Base-by-base conservation (phyloP, 2,797 vertebrate genomes). In the Adelosebastes latens region DNA sequence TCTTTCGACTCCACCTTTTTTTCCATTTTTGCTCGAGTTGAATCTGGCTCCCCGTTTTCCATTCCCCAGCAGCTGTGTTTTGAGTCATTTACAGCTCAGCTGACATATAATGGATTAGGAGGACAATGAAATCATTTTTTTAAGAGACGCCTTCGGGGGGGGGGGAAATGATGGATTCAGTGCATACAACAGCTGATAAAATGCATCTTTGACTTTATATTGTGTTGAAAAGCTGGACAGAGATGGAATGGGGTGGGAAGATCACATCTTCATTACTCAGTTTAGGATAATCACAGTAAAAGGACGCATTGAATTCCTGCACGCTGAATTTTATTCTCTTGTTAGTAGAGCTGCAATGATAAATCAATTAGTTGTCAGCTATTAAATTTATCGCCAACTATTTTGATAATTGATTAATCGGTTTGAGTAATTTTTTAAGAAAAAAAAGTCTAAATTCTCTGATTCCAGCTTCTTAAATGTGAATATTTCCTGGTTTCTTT, bases 11-110 rank as follows among this genome's bases (percentile, higher is more conserved):
- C 79, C 87, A 85, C 90, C 82, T 88, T 92, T 89, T 42, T 63
- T 91, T 88, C 88, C 85, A 87, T 90, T 93, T 88, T 79, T 46
- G 85, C 87, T 85, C 11, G 74, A 91, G 79, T 80, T 87, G 86
- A 92, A 75, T 88, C 86, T 85, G 86, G 89, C 88, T 88, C 75
- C 72, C 31, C 29, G 64, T 87, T 92, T 93, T 91, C 90, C 87
- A 84, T 90, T 88, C 90, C 83, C 81, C 81, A 75, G 77, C 90
- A 94, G 94, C 89, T 93, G 93, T 87, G 87, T 88, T 92, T 97
- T 95, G 94, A 97, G 95, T 96, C 95, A 94, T 96, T 96, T 95
- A 87, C 89, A 95, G 92, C 94, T 84, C 73, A 94, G 94, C 92
- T 92, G 95, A 96, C 18, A 94, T 85, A 89, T 90, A 92, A 94